These are phyloP conservation scores for Triops longicaudatus DNA, from an alignment of 1,140 invertebrate species.

Conservation along the genomic window DNA sequence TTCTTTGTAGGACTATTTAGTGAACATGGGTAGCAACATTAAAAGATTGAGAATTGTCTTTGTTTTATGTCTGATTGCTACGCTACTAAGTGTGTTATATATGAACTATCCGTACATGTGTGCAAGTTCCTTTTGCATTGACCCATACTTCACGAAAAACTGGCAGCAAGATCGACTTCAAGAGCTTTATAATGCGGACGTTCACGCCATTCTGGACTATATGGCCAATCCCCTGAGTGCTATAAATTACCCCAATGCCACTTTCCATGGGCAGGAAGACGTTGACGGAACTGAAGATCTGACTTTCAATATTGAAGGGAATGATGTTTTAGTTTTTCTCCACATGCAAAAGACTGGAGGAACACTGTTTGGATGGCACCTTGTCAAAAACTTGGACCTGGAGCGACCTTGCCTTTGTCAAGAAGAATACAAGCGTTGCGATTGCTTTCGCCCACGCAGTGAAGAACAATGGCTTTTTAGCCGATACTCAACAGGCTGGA, in stretches of 20 bases:
- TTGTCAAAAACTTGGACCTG: slow-evolving; percentile 85
- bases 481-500: slow-evolving; percentile 96
- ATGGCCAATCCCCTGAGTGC: neutral
- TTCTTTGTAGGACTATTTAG: no score
- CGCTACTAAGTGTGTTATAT: no score
- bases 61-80: no score
- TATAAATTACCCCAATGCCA: slow-evolving; percentile 34
- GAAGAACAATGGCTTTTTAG: slow-evolving; percentile 94
- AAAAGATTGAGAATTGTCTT: no score
- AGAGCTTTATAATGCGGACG: neutral
- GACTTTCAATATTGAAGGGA: slow-evolving; percentile 76
- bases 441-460: slow-evolving; percentile 76
- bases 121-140: neutral
- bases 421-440: slow-evolving; percentile 73
- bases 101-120: neutral
- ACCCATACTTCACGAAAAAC: neutral
- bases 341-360: slow-evolving; percentile 96
- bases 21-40: no score
- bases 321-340: slow-evolving; percentile 95
- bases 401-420: slow-evolving; percentile 80
- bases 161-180: neutral
- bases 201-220: neutral
- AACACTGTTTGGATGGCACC: slow-evolving; percentile 84
- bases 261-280: slow-evolving; percentile 59
- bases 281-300: slow-evolving; percentile 77